Percentiles rank a stretch among this genome's conserved stretches.
These are phyloP conservation scores for Balaenoptera acutorostrata DNA, from an alignment of 2,113 vertebrate genomes.

Conservation along the genomic window DNA sequence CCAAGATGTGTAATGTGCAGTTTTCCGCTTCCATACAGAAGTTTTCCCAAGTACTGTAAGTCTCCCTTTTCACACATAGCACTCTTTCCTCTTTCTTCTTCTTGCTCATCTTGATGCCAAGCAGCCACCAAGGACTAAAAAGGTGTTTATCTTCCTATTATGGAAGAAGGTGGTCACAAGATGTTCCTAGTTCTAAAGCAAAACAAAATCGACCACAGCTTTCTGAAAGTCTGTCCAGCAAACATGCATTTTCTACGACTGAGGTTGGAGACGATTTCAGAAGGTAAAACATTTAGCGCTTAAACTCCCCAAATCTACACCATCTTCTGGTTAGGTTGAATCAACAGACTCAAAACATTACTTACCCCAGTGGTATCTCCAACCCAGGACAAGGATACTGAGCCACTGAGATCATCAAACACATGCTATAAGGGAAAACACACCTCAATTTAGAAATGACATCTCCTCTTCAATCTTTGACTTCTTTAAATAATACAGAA, in stretches of 20 bases:
- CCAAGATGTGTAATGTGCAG: not conserved
- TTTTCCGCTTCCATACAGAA: not conserved
- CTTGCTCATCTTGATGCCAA: not conserved
- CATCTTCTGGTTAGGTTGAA: not conserved
- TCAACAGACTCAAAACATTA: slow-evolving; percentile 51
- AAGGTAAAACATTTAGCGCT: not conserved
- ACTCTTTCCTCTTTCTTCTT: not conserved
- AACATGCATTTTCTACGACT: not conserved
- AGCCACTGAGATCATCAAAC: slow-evolving; percentile 90
- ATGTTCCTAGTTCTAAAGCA: not conserved
- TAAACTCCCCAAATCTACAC: not conserved
- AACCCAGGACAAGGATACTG: slow-evolving; percentile 93
- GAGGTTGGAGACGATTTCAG: not conserved
- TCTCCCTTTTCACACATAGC: not conserved
- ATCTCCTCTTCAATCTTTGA: not conserved
- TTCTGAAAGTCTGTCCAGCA: not conserved
- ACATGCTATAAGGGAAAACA: slow-evolving; percentile 76
- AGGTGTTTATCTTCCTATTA: not conserved
- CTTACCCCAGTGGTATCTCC: slow-evolving; percentile 94
- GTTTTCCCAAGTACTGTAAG: not conserved
- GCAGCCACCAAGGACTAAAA: not conserved
- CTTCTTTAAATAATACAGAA: slow-evolving; percentile 38
- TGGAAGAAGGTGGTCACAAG: not conserved
- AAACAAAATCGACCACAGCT: slow-evolving; percentile 10
- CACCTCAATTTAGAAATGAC: slow-evolving; percentile 42